These are phyloP conservation scores for Trichopoda pennipes DNA, from an alignment of 2,888 invertebrate species.

Conservation along the genomic window DNA sequence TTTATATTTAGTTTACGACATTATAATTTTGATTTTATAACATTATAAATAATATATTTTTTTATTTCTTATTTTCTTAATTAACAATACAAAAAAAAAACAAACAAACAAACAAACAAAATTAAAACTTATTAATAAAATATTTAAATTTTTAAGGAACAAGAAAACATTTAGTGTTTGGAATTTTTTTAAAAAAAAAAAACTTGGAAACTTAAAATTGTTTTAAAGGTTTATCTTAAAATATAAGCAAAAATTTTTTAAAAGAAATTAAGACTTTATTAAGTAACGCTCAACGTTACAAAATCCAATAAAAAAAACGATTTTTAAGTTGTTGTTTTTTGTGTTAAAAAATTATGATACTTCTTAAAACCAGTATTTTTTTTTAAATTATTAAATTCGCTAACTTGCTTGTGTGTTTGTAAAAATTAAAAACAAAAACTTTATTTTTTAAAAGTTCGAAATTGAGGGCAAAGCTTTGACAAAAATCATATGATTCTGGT, in stretches of 20 bases:
- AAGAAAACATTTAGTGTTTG: background rate
- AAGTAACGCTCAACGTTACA: constrained; percentile 22
- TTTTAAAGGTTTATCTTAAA: too few relatives aligned
- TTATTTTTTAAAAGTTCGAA: too few relatives aligned
- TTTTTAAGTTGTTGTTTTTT: too few relatives aligned
- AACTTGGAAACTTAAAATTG: background rate
- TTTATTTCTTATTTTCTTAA: background rate
- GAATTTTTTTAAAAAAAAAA: background rate
- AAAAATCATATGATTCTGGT: too few relatives aligned
- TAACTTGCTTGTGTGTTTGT: too few relatives aligned
- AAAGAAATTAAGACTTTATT: background rate
- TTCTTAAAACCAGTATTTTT: background rate
- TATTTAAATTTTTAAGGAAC: background rate
- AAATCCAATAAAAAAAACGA: background rate
- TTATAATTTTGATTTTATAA: constrained; percentile 18
- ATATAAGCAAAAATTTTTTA: background rate
- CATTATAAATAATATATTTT: constrained; percentile 15
- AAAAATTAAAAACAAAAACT: too few relatives aligned
- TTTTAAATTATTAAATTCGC: background rate
- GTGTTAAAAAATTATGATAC: background rate
- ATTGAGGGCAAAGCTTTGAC: too few relatives aligned
- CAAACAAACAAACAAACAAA: background rate
- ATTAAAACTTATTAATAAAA: background rate
- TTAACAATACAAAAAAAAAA: too few relatives aligned
- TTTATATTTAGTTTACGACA: background rate